phyloP scores from a whole-genome alignment of 2,888 invertebrate species.

The Netelia fuscicornis region DNA sequence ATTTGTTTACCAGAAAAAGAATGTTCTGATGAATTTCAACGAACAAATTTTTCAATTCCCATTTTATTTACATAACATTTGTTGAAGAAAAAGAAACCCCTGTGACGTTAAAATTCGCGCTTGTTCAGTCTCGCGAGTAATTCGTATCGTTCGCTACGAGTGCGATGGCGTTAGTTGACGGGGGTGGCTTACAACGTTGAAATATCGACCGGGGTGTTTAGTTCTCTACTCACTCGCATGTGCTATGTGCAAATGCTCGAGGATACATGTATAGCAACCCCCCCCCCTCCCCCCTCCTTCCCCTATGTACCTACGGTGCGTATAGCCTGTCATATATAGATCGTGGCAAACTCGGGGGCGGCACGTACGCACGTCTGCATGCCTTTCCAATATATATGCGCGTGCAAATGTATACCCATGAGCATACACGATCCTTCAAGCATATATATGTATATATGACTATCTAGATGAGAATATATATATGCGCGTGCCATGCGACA shows the following conservation, averaged over 20 bases:
- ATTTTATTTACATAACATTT: background rate
- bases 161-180: slow-evolving; percentile 72
- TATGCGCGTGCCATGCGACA: background rate
- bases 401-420: slow-evolving; percentile 29
- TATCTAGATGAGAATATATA: background rate
- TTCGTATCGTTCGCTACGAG: slow-evolving; percentile 76
- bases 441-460: slow-evolving; percentile 8
- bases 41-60: background rate
- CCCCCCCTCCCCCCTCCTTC: background rate
- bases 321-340: slow-evolving; percentile 48
- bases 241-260: slow-evolving; percentile 57
- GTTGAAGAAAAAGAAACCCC: slow-evolving; percentile 7
- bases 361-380: slow-evolving; percentile 46
- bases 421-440: slow-evolving; percentile 28
- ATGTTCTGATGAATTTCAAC: background rate
- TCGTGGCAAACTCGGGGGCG: slow-evolving; percentile 54
- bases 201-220: slow-evolving; percentile 81
- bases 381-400: slow-evolving; percentile 20
- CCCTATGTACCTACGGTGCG: slow-evolving; percentile 54
- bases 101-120: slow-evolving; percentile 35
- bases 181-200: slow-evolving; percentile 72
- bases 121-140: slow-evolving; percentile 71
- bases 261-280: slow-evolving; percentile 4
- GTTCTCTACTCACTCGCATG: slow-evolving; percentile 62
- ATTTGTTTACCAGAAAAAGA: background rate